Conservation (phyloP, 1,140 invertebrate genomes). For the Bombus superbus region DNA sequence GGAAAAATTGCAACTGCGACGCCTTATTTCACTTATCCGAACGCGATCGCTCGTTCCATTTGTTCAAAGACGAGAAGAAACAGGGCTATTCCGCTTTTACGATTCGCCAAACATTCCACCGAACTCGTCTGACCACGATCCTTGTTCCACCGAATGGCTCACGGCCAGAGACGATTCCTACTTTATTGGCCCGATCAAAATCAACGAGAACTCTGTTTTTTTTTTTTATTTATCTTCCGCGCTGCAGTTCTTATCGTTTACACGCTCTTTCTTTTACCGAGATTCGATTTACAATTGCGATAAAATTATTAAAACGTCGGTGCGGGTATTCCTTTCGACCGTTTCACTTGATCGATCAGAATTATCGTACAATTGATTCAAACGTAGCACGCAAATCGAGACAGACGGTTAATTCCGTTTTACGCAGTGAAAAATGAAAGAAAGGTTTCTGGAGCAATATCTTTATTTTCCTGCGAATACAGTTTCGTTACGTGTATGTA, state of each 20-base stretch:
- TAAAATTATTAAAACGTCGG: background rate
- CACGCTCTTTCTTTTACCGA: too few relatives aligned
- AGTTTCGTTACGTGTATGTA: constrained; percentile 37
- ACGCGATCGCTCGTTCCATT: too few relatives aligned
- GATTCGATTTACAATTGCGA: background rate
- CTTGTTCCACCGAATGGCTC: background rate
- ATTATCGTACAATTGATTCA: background rate
- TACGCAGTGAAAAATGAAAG: background rate
- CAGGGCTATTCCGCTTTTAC: too few relatives aligned
- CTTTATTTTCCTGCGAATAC: constrained; percentile 54
- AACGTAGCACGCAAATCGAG: too few relatives aligned
- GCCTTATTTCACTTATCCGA: too few relatives aligned
- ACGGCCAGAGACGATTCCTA: background rate
- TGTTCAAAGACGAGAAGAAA: too few relatives aligned
- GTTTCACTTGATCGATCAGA: background rate
- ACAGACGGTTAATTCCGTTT: too few relatives aligned
- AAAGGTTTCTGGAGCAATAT: constrained; percentile 25
- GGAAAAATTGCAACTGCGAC: too few relatives aligned
- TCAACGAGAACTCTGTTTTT: background rate
- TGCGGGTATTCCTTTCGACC: background rate
- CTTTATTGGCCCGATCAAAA: background rate
- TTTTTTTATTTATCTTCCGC: background rate
- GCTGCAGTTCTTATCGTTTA: too few relatives aligned
- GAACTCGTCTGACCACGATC: background rate
- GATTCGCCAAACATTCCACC: too few relatives aligned